Evolutionary conservation across 2,888 invertebrate genomes (phyloP), one percentile per base, ranked within the genome.

Genomic region (Acrocyrtus sp.): DNA sequence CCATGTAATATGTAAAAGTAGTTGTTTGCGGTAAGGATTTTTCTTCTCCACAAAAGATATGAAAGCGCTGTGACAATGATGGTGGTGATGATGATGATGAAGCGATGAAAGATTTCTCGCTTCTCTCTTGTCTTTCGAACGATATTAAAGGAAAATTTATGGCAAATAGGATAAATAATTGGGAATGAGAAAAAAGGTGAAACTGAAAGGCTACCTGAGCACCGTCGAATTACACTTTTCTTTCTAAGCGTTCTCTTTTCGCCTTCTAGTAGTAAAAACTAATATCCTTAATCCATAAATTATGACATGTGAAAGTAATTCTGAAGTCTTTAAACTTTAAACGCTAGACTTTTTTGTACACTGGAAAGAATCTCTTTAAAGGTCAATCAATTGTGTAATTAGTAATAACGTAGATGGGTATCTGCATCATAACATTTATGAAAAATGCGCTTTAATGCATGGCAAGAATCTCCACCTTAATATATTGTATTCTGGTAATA

Each of bases 61-160:
- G 54, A 65, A 65, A 65, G 54, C n/a, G n/a, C 43, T 43, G 21
- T 51, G 26, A 48, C 19, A 34, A 34, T 34, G 27, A 50, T 61
- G 27, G 17, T 19, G 48, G 6, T 27, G 53, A 39, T 56, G 56
- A 56, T 56, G 56, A 21, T 50, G 50, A 51, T 26, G 51, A 12
- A 19, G 34, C 34, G 60, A 60, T 58, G 12, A 34, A 12, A 34
- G 34, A 8, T 65, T 60, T 67, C 67, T 58, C 67, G 45, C 45
- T 51, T 67, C 67, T 67, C 58, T 50, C 45, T 39, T 67, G 45
- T 50, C n/a, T n/a, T n/a, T n/a, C n/a, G n/a, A n/a, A n/a, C n/a
- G 12, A 34, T 34, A 34, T 34, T 34, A 34, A 34, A 34, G 12
- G 34, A 34, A 12, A 34, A 34, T 34, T 34, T 34, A 34, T 34